These are phyloP conservation scores for Microctenopoma lineatum DNA, from an alignment of 2,797 vertebrate species.

Conservation along the genomic window DNA sequence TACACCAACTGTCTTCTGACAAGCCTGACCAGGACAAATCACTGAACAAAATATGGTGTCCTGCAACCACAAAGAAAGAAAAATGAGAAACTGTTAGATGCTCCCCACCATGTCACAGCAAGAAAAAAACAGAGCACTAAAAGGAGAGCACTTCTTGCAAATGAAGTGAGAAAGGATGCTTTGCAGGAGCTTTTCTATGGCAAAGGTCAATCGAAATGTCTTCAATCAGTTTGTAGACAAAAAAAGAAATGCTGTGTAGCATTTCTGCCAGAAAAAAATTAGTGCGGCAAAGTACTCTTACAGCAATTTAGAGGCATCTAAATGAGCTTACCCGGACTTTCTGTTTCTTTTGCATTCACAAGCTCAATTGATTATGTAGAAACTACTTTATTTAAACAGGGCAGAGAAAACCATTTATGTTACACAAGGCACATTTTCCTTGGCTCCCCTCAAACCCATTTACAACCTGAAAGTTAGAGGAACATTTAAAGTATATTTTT, in stretches of 20 bases:
- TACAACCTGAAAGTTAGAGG: not conserved
- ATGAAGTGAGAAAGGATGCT: slow-evolving; percentile 63
- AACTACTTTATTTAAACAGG: slow-evolving; percentile 21
- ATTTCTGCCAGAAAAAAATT: slow-evolving; percentile 33
- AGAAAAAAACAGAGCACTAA: slow-evolving; percentile 44
- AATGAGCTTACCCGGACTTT: slow-evolving; percentile 33
- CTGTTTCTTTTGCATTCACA: slow-evolving; percentile 26
- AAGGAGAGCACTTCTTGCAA: slow-evolving; percentile 73
- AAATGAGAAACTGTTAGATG: slow-evolving; percentile 75
- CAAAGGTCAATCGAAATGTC: slow-evolving; percentile 75
- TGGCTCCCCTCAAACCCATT: slow-evolving; percentile 3
- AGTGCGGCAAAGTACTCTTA: slow-evolving; percentile 22
- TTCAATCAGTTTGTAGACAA: slow-evolving; percentile 63
- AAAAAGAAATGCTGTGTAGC: slow-evolving; percentile 10
- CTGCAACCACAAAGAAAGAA: slow-evolving; percentile 67
- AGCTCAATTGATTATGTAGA: slow-evolving; percentile 39
- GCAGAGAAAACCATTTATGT: slow-evolving; percentile 4
- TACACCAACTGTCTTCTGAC: slow-evolving; percentile 76
- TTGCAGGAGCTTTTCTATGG: slow-evolving; percentile 54
- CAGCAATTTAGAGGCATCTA: slow-evolving; percentile 34
- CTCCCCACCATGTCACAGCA: slow-evolving; percentile 37
- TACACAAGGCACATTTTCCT: slow-evolving; percentile 14
- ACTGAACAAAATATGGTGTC: slow-evolving; percentile 71
- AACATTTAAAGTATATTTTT: not conserved
- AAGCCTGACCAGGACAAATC: slow-evolving; percentile 76